Evolutionary conservation across 2,113 vertebrate genomes (phyloP), one percentile per base, ranked within the genome.

Genomic region (Piprites chloris): DNA sequence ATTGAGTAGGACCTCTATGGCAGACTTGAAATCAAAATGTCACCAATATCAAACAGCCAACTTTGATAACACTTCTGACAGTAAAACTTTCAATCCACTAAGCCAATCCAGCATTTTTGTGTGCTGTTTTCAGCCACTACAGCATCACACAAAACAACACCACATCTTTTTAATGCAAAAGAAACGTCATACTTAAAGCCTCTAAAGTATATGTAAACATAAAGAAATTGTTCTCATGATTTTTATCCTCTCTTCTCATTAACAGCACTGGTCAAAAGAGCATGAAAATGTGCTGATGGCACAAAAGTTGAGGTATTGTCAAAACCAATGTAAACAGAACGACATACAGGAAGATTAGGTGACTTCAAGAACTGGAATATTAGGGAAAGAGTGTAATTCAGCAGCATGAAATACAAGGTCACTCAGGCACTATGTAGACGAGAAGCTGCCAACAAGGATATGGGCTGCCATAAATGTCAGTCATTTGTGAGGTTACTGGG

Each of bases 11-110:
- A 84, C 32, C 24, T 71, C 80, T 56, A 26, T 9, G 14, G 21
- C 46, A 93, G 41, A 69, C 49, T 95, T 90, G 87, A 79, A 96
- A 95, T 80, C 30, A 89, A 90, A 87, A 87, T 72, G 73, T 46
- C 83, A 90, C 83, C 44, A 82, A 5, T 69, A 95, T 85, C 66
- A 78, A 74, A 81, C 86, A 96, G 50, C 37, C 69, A 59, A 72
- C 52, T 86, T 86, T 1, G 0, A 27, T 53, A 94, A 89, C 46
- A 79, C 16, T 81, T 77, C 41, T 92, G 83, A 81, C 66, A 82
- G 53, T 32, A 94, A 80, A 87, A 78, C 53, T 90, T 90, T 10
- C 1, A 4, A 35, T 49, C 18, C 61, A 33, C 47, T 78, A 41
- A 87, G 49, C 8, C 37, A 93, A 77, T 46, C 53, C 28, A 76